These are phyloP conservation scores for Oxygymnocypris stewartii DNA, from an alignment of 2,113 vertebrate species.

Conservation along the genomic window DNA sequence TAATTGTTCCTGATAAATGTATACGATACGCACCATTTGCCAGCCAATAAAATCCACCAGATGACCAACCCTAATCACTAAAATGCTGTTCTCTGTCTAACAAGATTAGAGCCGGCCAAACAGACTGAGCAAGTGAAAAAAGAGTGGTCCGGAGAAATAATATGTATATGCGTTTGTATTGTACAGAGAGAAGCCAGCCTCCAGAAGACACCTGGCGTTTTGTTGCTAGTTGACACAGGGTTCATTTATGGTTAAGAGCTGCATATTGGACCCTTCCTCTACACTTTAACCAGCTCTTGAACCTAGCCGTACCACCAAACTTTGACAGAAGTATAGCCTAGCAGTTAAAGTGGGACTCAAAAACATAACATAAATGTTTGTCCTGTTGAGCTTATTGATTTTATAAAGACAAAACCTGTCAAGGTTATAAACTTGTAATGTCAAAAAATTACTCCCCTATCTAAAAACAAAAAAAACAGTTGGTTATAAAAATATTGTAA, in stretches of 20 bases:
- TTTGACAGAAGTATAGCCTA: not conserved
- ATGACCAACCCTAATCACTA: constrained; percentile 71
- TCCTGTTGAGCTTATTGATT: too few relatives aligned
- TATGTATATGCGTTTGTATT: not conserved
- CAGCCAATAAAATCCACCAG: constrained; percentile 77
- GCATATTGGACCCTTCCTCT: not conserved
- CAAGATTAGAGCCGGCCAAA: constrained; percentile 58
- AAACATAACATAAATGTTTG: not conserved
- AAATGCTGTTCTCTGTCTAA: constrained; percentile 61
- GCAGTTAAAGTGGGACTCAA: not conserved
- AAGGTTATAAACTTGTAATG: not conserved
- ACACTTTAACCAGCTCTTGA: not conserved
- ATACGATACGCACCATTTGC: constrained; percentile 75
- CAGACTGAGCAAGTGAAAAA: constrained; percentile 46
- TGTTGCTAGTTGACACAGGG: too few relatives aligned
- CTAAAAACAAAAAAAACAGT: too few relatives aligned
- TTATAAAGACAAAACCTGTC: not conserved
- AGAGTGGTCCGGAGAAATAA: constrained; percentile 30
- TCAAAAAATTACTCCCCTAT: not conserved
- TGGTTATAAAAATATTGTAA: too few relatives aligned
- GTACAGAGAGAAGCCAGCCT: not conserved
- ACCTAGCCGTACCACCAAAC: too few relatives aligned
- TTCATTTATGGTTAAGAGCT: not conserved
- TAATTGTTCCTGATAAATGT: constrained; percentile 77
- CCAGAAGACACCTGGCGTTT: too few relatives aligned